Base-by-base conservation (phyloP, 37 sponge, comb jelly and placozoan genomes). In the Chondrilla cf. caribensis region DNA sequence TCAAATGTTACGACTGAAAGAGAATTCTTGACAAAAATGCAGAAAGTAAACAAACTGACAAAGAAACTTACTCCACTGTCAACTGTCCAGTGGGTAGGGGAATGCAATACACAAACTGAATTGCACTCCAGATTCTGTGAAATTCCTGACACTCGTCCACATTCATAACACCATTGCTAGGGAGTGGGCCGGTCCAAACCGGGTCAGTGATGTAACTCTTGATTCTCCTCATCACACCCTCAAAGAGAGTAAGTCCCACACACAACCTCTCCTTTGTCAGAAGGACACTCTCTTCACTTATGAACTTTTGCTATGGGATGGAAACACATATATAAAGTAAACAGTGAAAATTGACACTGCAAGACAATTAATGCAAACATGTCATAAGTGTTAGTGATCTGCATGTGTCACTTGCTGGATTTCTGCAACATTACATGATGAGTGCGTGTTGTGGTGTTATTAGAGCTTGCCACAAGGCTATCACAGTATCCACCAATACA, bases 71-170 rank as follows among this genome's bases (percentile, higher is more conserved):
- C 95, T 94, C 96, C 11, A 86, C 75, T 14, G 93, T 86, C 55
- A 96, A 78, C 66, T 92, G 84, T n/a, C 89, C 91, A 1, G 81
- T 70, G 6, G 81, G 67, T 1, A 89, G 86, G 0, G 99, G 93
- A 44, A 91, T 77, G 76, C 95, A 93, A 76, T 86, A 87, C 81
- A 96, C 94, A 79, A 96, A 96, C 89, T 98, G 99, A 25, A 98
- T 92, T 59, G 94, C 99, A 91, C 97, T 96, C 99, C 99, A 98
- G 33, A 98, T 81, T 7, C 99, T 89, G 58, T 98, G 94, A 82
- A 98, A 98, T 88, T 98, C 96, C 64, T 89, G 85, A 70, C 99
- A 98, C 81, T 98, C 99, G 28, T 96, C 99, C 32, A 98, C 81
- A 70, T 85, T 89, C 96, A 96, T 96, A 41, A 96, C 97, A 3